These are phyloP conservation scores for Cygnus atratus DNA, from an alignment of 2,113 vertebrate species.

Conservation along the genomic window DNA sequence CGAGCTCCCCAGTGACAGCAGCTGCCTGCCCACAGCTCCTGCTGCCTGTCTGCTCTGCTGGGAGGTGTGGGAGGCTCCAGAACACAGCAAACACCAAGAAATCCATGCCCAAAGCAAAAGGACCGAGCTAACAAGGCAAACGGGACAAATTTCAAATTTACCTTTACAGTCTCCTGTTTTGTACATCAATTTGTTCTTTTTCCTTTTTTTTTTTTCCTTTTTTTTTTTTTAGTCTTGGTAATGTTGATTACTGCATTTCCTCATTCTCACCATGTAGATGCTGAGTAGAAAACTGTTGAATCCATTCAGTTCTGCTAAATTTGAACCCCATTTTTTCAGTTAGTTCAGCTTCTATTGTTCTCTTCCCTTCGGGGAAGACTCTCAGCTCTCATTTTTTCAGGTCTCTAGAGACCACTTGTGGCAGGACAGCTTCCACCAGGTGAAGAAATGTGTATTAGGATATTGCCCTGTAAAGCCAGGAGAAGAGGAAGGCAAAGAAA, in stretches of 20 bases:
- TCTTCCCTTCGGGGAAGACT: neutral
- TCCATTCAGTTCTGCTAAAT: neutral
- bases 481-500: neutral
- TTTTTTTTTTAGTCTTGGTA: neutral
- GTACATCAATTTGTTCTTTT: neutral
- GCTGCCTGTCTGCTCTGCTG: neutral
- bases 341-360: neutral
- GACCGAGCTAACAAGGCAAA: neutral
- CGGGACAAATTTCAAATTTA: fast-evolving
- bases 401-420: neutral
- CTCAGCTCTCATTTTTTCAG: neutral
- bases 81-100: neutral
- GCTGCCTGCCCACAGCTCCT: neutral
- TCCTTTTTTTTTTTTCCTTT: neutral
- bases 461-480: neutral
- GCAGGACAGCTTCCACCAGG: neutral
- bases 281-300: neutral
- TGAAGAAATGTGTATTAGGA: neutral
- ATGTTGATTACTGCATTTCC: neutral
- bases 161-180: neutral
- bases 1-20: neutral
- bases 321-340: neutral
- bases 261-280: neutral
- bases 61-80: neutral
- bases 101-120: neutral